Evolutionary conservation across 2,797 vertebrate genomes (phyloP).

Genomic region (Epinephelus coioides): DNA sequence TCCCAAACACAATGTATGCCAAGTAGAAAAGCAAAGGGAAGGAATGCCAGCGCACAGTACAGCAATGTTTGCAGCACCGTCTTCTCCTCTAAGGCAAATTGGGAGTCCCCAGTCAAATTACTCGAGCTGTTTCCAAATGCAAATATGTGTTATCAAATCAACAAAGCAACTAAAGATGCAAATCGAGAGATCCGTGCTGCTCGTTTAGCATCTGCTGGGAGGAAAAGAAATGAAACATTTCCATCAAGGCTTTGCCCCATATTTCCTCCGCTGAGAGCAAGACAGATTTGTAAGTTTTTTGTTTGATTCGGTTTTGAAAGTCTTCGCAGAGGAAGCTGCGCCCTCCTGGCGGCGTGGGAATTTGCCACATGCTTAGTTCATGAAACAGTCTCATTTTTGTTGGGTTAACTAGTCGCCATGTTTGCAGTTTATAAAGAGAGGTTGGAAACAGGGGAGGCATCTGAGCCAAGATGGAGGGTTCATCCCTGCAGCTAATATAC

Average conservation of each 20-base stretch:
- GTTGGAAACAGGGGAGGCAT: slow-evolving; percentile 45
- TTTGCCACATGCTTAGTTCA: slow-evolving; percentile 22
- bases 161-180: slow-evolving; percentile 85
- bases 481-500: slow-evolving; percentile 52
- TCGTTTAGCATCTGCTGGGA: slow-evolving; percentile 79
- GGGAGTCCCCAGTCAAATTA: slow-evolving; percentile 88
- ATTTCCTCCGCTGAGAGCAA: slow-evolving; percentile 64
- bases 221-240: slow-evolving; percentile 81
- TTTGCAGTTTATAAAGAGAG: slow-evolving; percentile 30
- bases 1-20: slow-evolving; percentile 45
- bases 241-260: slow-evolving; percentile 73
- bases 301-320: slow-evolving; percentile 63
- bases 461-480: slow-evolving; percentile 54
- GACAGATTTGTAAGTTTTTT: slow-evolving; percentile 69
- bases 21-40: slow-evolving; percentile 48
- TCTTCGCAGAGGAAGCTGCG: slow-evolving; percentile 50
- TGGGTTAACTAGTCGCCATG: slow-evolving; percentile 31
- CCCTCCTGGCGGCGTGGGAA: slow-evolving; percentile 49
- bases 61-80: slow-evolving; percentile 63
- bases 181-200: slow-evolving; percentile 73
- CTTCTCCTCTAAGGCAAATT: slow-evolving; percentile 84
- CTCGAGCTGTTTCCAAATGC: slow-evolving; percentile 84
- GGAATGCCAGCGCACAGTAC: slow-evolving; percentile 58
- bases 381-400: slow-evolving; percentile 33
- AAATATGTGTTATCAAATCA: slow-evolving; percentile 83